phyloP scores from a whole-genome alignment of 2,113 vertebrate species.

The Calidris pygmaea region DNA sequence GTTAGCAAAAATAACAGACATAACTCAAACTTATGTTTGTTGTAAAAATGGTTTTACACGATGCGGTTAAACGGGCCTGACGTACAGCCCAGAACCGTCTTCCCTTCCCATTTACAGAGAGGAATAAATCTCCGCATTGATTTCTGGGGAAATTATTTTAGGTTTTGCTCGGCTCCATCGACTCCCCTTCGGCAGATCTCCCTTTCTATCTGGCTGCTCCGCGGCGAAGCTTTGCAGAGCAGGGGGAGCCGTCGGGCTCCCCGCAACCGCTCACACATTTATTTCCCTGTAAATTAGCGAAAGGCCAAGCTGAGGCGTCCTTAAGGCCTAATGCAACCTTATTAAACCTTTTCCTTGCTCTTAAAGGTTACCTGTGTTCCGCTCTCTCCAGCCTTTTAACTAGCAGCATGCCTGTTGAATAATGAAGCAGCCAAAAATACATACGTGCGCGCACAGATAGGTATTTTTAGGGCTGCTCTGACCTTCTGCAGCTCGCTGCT shows the following conservation, averaged over 20 bases:
- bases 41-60: neutral
- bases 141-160: neutral
- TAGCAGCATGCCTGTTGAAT: neutral
- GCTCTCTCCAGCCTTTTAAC: neutral
- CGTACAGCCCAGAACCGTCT: neutral
- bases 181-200: neutral
- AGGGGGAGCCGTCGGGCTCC: neutral
- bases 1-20: slow-evolving; percentile 28
- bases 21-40: slow-evolving; percentile 7
- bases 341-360: neutral
- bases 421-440: neutral
- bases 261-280: neutral
- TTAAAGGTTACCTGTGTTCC: neutral
- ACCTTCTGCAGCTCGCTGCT: slow-evolving; percentile 21
- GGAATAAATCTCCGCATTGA: neutral
- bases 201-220: neutral
- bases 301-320: neutral
- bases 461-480: neutral
- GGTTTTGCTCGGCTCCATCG: neutral
- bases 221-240: neutral
- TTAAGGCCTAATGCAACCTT: neutral
- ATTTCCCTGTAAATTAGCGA: neutral
- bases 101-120: neutral
- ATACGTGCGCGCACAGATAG: accelerated
- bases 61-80: neutral